Percentiles rank a stretch among this genome's conserved stretches.
phyloP scores from a whole-genome alignment of 92 coral and sea anemone species.

The Zoanthus gigantus region DNA sequence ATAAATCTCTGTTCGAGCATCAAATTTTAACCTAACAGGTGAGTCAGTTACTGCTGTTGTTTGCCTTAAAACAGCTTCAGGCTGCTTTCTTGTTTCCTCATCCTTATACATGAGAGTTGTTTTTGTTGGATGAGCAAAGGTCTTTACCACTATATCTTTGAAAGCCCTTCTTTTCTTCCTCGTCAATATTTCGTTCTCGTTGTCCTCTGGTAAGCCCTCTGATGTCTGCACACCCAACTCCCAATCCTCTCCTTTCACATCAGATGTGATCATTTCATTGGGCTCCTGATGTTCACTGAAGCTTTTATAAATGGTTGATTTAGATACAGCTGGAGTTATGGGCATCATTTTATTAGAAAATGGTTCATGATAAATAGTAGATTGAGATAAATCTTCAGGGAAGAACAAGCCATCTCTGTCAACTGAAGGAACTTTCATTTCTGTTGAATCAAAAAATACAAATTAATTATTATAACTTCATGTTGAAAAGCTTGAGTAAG shows the following conservation, averaged over 20 bases:
- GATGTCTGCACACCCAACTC: conserved; percentile 8
- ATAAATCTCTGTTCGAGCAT: conserved; percentile 9
- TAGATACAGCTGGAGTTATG: conserved; percentile 81
- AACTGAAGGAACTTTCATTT: conserved; percentile 77
- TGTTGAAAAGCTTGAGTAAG: too few species aligned
- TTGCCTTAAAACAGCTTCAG: conserved; percentile 5
- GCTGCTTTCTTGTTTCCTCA: conserved; percentile 29
- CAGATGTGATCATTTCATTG: conserved; percentile 21
- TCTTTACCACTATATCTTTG: neutral
- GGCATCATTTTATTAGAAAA: conserved; percentile 59
- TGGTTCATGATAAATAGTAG: conserved; percentile 38
- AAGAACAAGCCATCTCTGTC: conserved; percentile 56
- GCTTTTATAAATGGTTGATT: conserved; percentile 72
- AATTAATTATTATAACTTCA: neutral
- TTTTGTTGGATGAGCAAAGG: conserved; percentile 25
- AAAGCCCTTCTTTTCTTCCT: neutral
- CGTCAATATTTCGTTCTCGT: neutral
- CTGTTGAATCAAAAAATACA: conserved; percentile 45
- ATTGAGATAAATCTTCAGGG: conserved; percentile 11
- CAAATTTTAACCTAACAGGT: conserved; percentile 18
- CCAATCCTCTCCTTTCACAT: conserved; percentile 24
- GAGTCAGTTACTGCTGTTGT: neutral
- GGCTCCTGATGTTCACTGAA: conserved; percentile 65
- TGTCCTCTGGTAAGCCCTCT: neutral
- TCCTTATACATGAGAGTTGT: conserved; percentile 8